Base-by-base conservation (phyloP, 53 echinoderm and acorn worm genomes). In the Astropecten irregularis region DNA sequence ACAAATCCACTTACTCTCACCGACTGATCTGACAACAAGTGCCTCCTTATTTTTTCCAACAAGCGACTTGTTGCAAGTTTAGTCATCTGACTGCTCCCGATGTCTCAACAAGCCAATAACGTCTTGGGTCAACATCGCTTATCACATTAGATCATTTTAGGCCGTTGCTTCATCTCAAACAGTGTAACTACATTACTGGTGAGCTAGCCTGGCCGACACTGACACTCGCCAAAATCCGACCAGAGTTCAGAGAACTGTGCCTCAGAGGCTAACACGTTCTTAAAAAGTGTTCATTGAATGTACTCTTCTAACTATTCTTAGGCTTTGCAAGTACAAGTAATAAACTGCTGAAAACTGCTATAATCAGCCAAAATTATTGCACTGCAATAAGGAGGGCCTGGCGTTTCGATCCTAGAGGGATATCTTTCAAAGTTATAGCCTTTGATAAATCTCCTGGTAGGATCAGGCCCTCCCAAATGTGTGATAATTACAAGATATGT, bases 41-140 rank as follows among this genome's bases (percentile, higher is more conserved):
- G n/a, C n/a, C n/a, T n/a, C n/a, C n/a, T 42, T 42, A 8, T 42
- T 42, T 42, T 9, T 73, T 32, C 11, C 3, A 20, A 22, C 21
- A 15, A 20, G 19, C 15, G 76, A 76, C 76, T 76, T 22, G 37
- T n/a, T 8, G 28, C 59, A n/a, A 39, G 79, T 79, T 56, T 60
- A 60, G 42, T 15, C 26, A 62, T 61, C 44, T 60, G 47, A 79
- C 48, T 79, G 49, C 59, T 13, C 14, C 15, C n/a, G 47, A 48
- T 79, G 79, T 79, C 46, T 62, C 79, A 79, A 62, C 79, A 47
- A 79, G 79, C 47, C 79, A 79, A 79, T 79, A 79, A 79, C 60
- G 18, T 40, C 47, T 18, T 28, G 79, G 79, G 79, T 79, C 79
- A 79, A 79, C 79, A 79, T 79, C 79, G 50, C 79, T 79, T 79